phyloP scores from a whole-genome alignment of 2,888 invertebrate genomes.

The Cephus spinipes region DNA sequence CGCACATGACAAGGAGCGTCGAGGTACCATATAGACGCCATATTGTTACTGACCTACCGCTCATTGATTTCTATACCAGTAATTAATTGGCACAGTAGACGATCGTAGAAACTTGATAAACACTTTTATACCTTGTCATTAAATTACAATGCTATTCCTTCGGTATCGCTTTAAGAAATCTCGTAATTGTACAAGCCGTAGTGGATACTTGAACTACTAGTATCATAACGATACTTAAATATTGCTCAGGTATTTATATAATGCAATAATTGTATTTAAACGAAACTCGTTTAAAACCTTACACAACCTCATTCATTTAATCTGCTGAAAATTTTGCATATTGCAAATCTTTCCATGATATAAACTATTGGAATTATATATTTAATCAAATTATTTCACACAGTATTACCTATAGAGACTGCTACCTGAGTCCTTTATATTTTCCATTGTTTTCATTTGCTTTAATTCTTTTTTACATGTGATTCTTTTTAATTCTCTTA shows the following conservation, averaged over 20 bases:
- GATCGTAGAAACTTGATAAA: not conserved
- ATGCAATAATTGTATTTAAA: not conserved
- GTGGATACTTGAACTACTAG: not conserved
- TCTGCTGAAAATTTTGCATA: not conserved
- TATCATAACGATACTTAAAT: not conserved
- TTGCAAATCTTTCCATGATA: not conserved
- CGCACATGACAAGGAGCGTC: slow-evolving; percentile 18
- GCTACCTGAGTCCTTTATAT: too few relatives aligned
- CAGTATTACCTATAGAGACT: too few relatives aligned
- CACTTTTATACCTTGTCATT: not conserved
- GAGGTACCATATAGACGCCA: slow-evolving; percentile 18
- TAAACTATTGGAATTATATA: not conserved
- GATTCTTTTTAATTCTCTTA: not conserved
- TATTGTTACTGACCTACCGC: not conserved
- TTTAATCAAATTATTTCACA: too few relatives aligned
- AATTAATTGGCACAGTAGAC: not conserved
- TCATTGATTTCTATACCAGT: not conserved
- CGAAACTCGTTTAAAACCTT: not conserved
- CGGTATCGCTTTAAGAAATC: not conserved
- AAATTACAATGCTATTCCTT: not conserved
- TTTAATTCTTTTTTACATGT: not conserved
- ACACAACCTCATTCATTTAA: not conserved
- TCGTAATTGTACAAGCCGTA: not conserved
- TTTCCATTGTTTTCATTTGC: not conserved
- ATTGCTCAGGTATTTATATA: not conserved